phyloP scores from a whole-genome alignment of 2,888 invertebrate genomes.

The Tetheella fluctuosa region DNA sequence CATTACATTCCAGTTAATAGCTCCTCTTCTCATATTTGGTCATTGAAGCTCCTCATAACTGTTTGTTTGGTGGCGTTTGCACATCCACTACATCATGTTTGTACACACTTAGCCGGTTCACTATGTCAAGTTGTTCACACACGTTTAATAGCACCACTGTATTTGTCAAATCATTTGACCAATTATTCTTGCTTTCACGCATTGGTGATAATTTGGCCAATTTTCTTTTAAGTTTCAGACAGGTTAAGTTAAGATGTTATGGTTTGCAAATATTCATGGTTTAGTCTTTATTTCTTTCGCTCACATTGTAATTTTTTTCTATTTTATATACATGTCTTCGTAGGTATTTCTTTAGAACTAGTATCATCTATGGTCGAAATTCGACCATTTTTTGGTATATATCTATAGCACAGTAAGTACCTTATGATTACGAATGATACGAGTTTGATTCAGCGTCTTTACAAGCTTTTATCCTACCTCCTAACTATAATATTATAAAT shows the following conservation, averaged over 20 bases:
- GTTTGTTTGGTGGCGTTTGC: conserved; percentile 34
- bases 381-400: too few relatives aligned
- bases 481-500: too few relatives aligned
- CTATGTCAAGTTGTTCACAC: conserved; percentile 27
- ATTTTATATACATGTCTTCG: background rate
- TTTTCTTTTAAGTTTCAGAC: background rate
- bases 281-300: background rate
- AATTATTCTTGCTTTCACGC: background rate
- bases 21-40: conserved; percentile 20
- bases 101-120: conserved; percentile 41
- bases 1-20: conserved; percentile 10
- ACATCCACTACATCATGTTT: conserved; percentile 38
- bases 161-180: conserved; percentile 10
- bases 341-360: background rate
- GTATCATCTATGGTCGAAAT: too few relatives aligned
- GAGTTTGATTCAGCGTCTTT: too few relatives aligned
- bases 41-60: conserved; percentile 31
- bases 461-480: too few relatives aligned
- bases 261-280: background rate
- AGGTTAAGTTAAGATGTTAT: background rate
- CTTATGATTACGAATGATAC: too few relatives aligned
- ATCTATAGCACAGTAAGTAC: too few relatives aligned
- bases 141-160: conserved; percentile 1
- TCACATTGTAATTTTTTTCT: background rate
- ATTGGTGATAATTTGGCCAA: background rate